Evolutionary conservation across 2,113 vertebrate genomes (phyloP).

Genomic region (Larimichthys polyactis): DNA sequence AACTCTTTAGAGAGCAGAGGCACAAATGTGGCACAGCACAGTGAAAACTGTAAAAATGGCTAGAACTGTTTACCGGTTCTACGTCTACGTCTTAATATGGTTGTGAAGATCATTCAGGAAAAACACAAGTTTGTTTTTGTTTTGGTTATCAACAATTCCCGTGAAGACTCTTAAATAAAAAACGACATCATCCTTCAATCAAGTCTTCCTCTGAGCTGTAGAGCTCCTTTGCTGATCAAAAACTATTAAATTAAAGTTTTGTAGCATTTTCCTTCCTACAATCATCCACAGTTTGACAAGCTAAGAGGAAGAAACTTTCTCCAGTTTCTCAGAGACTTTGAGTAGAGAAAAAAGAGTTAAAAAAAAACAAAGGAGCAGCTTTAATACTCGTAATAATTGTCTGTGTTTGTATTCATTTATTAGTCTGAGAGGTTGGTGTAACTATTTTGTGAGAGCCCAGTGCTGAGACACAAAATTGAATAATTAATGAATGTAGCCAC

Average conservation of each 20-base stretch:
- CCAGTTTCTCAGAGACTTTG: neutral
- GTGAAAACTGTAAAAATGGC: neutral
- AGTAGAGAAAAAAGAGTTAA: neutral
- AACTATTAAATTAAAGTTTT: neutral
- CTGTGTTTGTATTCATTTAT: neutral
- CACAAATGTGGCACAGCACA: neutral
- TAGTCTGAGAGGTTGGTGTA: neutral
- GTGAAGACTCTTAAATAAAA: neutral
- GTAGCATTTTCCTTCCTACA: neutral
- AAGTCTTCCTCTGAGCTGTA: neutral
- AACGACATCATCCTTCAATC: neutral
- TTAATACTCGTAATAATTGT: neutral
- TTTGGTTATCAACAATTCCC: neutral
- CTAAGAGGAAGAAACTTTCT: neutral
- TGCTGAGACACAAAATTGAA: conserved; percentile 20
- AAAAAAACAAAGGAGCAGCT: neutral
- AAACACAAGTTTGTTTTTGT: neutral
- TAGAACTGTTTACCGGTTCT: conserved; percentile 6
- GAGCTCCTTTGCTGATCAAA: neutral
- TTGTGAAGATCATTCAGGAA: too few relatives aligned
- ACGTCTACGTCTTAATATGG: too few relatives aligned
- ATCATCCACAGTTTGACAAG: neutral
- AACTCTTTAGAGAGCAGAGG: conserved; percentile 10
- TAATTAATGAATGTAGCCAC: conserved; percentile 15
- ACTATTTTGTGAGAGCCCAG: neutral